Evolutionary conservation across 2,113 vertebrate species (phyloP), one percentile per base, ranked within the genome.

Genomic region (Colinus virginianus): DNA sequence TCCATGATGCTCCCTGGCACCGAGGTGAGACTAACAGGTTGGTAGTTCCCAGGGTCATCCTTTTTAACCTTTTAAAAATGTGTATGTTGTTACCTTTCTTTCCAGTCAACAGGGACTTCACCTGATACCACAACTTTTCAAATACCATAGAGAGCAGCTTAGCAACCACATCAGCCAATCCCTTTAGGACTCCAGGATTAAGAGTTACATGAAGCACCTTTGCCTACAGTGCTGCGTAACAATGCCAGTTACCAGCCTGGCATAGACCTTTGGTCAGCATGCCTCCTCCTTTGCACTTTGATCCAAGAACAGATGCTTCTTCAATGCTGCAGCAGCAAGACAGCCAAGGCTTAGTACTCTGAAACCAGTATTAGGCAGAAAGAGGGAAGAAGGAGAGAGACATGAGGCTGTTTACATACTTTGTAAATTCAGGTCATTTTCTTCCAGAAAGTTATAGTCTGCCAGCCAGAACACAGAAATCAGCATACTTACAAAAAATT

Each of bases 401-500:
- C 7, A 18, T 42, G 4, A 88, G 25, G 14, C 78, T 81, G 69
- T 71, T 95, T 67, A 87, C 34, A 34, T 6, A 59, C 38, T 48
- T 86, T 40, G 4, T 30, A 94, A 93, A 22, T 75, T 92, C 80
- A 81, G 80, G 90, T 90, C 48, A 81, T 81, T 93, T 88, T 90
- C 78, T 92, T 93, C 80, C 48, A 81, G 51, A 6, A 81, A 81
- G 38, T 1, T 76, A 32, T 38, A 64, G 67, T 84, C 91, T 78
- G 58, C 43, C 78, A 78, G 20, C 20, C 51, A 95, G n/a, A 88
- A 81, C 30, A 22, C 40, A 40, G n/a, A 74, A 42, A 64, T 75
- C 49, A 71, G 46, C 0, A 0, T 26, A 68, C 36, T 56, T 55
- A 75, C 42, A 43, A 84, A 15, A 15, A 81, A 74, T 2, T 49